These are phyloP conservation scores for Platysteira castanea DNA, from an alignment of 2,113 vertebrate genomes.

Conservation along the genomic window DNA sequence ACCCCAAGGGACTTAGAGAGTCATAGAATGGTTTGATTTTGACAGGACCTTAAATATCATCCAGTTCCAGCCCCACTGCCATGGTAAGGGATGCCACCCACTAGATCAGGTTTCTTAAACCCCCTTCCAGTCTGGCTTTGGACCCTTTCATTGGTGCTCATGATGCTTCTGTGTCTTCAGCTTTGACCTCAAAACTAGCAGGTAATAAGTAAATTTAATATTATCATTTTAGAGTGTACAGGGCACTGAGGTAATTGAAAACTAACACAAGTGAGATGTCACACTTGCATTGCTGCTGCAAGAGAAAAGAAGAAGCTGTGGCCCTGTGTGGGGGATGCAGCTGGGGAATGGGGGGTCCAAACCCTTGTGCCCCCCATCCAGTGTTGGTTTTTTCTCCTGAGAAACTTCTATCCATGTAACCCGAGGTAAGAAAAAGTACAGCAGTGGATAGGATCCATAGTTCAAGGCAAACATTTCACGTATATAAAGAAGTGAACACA, in stretches of 20 bases:
- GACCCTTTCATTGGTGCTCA: not conserved
- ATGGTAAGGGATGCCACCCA: not conserved
- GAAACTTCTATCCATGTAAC: not conserved
- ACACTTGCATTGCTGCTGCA: not conserved
- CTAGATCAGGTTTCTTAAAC: not conserved
- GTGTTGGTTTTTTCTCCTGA: not conserved
- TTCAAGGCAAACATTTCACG: not conserved
- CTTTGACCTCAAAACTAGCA: not conserved
- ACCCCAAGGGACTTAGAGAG: not conserved
- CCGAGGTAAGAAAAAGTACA: not conserved
- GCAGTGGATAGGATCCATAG: not conserved
- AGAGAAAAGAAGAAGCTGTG: not conserved
- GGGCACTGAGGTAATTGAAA: not conserved
- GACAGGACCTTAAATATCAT: not conserved
- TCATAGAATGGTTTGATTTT: not conserved
- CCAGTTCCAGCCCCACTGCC: too few relatives aligned
- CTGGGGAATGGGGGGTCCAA: not conserved
- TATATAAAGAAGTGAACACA: not conserved
- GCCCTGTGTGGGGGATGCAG: not conserved
- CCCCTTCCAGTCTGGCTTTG: not conserved
- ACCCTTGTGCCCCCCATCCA: not conserved
- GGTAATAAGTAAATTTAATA: not conserved
- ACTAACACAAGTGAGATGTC: not conserved
- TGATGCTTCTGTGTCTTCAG: not conserved
- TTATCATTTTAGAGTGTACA: not conserved